Conservation (phyloP, 2,888 invertebrate species). For the Melanotus villosus region DNA sequence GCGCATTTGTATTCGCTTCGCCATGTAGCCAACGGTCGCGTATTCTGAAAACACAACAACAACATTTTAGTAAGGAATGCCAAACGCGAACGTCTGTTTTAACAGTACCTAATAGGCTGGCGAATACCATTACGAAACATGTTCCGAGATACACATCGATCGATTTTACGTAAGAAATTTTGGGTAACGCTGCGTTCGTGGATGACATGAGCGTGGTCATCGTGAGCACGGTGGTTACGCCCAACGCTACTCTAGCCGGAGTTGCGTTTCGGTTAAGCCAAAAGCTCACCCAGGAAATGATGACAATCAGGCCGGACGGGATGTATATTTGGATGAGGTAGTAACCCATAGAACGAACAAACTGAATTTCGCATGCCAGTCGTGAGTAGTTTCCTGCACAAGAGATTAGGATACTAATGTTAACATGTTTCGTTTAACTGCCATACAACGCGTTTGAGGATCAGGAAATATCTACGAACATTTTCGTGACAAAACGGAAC, state of each 20-base stretch:
- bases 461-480: constrained; percentile 4
- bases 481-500: not conserved
- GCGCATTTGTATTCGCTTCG: constrained; percentile 96
- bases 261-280: constrained; percentile 97
- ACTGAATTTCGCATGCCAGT: constrained; percentile 96
- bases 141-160: constrained; percentile 98
- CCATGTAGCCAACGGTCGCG: constrained; percentile 98
- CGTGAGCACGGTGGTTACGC: constrained; percentile 96
- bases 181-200: constrained; percentile 96
- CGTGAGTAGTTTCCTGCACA: constrained; percentile 94
- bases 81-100: too few species aligned
- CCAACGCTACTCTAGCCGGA: constrained; percentile 93
- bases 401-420: constrained; percentile 6
- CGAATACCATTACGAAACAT: constrained; percentile 99
- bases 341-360: constrained; percentile 98
- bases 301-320: constrained; percentile 96
- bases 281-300: constrained; percentile 98
- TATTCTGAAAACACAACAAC: constrained; percentile 96
- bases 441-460: constrained; percentile 24
- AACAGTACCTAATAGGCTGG: constrained; percentile 95
- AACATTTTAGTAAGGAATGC: too few species aligned
- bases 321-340: constrained; percentile 99
- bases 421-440: not conserved
- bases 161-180: constrained; percentile 98
- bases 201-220: constrained; percentile 99